Evolutionary conservation across 2,888 invertebrate genomes (phyloP), one percentile per base, ranked within the genome.

Genomic region (Zygogramma bicolorata): DNA sequence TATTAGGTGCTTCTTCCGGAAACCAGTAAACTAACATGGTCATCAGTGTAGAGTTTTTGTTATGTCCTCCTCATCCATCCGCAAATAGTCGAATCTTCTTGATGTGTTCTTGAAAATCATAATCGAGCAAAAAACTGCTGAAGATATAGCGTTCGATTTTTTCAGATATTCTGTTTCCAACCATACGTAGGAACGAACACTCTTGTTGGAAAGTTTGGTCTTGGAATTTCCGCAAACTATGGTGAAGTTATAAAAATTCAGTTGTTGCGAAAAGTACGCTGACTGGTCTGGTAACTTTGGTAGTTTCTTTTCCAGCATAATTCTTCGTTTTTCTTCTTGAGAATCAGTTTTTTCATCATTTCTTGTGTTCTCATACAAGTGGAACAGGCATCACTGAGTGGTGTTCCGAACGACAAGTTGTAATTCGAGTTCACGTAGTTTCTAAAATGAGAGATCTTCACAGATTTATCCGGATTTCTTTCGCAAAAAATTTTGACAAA

Each of bases 231-330:
- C 69, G 27, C 46, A 38, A 69, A 65, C 38, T 38, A 72, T 72
- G 15, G 71, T 69, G 53, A 71, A 75, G 66, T 75, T 71, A 53
- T 75, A 75, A 20, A 68, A 67, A 40, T 74, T 66, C 10, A 70
- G 20, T 46, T 73, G 73, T 58, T 61, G 46, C 15, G 65, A 69
- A 59, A 69, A 72, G 49, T 72, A 72, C 10, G 70, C 65, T 49
- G 63, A 53, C 53, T 70, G 74, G 40, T 70, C 71, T 13, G 70
- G 68, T 46, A 71, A 20, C 67, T 70, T 71, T 6, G 71, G 71
- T n/a, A 34, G 34, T 34, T 13, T 34, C 13, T 13, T 34, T 34
- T 34, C 34, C 13, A 13, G 34, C 34, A 34, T 34, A 34, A 34
- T 34, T 34, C 34, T 34, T 34, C 13, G 34, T 34, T 34, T 34